phyloP scores from a whole-genome alignment of 2,113 vertebrate genomes.

The Microcebus jonahi region DNA sequence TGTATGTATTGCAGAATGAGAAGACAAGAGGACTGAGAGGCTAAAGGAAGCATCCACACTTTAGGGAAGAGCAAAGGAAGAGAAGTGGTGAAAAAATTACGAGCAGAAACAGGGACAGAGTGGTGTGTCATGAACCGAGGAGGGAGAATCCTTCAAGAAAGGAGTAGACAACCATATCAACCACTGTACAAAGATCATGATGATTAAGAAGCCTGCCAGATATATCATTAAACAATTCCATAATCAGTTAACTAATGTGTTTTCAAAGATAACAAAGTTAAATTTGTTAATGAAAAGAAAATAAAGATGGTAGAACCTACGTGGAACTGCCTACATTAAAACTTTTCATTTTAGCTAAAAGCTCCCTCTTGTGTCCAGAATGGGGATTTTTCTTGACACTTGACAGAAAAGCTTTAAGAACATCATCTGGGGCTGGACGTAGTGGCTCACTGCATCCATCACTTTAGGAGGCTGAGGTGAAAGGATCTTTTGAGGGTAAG shows the following conservation, averaged over 20 bases:
- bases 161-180: not conserved
- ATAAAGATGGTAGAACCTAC: not conserved
- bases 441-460: no score
- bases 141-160: not conserved
- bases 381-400: constrained; percentile 51
- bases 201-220: not conserved
- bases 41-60: not conserved
- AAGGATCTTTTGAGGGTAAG: no score
- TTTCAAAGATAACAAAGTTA: constrained; percentile 16
- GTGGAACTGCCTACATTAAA: not conserved
- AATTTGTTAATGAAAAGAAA: constrained; percentile 17
- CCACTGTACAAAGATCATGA: not conserved
- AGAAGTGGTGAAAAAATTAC: not conserved
- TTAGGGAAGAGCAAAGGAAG: not conserved
- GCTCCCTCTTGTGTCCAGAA: constrained; percentile 77
- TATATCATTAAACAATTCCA: not conserved
- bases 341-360: constrained; percentile 70
- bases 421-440: not conserved
- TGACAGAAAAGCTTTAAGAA: constrained; percentile 19
- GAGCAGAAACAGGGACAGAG: not conserved
- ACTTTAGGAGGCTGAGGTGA: no score
- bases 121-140: not conserved
- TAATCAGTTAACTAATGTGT: not conserved
- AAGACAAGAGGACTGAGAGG: not conserved
- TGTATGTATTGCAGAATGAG: not conserved